Percentiles rank a stretch among this genome's conserved stretches.
Conservation (phyloP, 2,888 invertebrate genomes). For the Venusia cambrica region DNA sequence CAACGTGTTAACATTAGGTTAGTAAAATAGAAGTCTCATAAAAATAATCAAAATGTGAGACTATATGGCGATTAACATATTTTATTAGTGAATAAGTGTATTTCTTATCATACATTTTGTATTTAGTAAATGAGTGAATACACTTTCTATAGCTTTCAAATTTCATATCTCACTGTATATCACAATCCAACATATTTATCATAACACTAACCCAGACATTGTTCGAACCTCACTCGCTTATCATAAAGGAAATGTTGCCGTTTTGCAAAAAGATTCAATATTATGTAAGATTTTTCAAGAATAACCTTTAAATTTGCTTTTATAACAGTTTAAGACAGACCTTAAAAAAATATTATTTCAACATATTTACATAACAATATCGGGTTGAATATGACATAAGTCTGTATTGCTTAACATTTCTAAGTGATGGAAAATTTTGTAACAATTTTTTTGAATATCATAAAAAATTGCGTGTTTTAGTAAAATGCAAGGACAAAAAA, state of each 20-base stretch:
- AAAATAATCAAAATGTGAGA: too few species aligned
- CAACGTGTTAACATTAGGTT: not conserved
- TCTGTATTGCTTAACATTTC: conserved; percentile 7
- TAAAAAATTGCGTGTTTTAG: conserved; percentile 14
- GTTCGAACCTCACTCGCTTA: too few species aligned
- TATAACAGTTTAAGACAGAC: conserved; percentile 6
- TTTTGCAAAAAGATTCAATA: too few species aligned
- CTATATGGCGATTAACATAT: too few species aligned
- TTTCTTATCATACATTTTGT: too few species aligned
- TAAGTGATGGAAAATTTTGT: conserved; percentile 6
- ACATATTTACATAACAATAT: conserved; percentile 55
- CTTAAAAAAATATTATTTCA: conserved; percentile 45
- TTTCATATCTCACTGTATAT: too few species aligned
- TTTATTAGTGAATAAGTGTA: too few species aligned
- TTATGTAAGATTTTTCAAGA: conserved; percentile 1
- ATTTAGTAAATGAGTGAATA: too few species aligned
- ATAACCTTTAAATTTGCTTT: conserved; percentile 4
- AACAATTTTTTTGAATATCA: conserved; percentile 1
- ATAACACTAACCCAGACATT: too few species aligned
- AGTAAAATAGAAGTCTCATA: conserved; percentile 5
- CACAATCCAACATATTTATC: too few species aligned
- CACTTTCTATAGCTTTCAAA: too few species aligned
- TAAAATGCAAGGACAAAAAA: conserved; percentile 12
- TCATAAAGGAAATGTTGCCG: too few species aligned
- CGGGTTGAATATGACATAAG: conserved; percentile 23